Conservation (phyloP, 2,113 vertebrate genomes). For the Hylia prasina region DNA sequence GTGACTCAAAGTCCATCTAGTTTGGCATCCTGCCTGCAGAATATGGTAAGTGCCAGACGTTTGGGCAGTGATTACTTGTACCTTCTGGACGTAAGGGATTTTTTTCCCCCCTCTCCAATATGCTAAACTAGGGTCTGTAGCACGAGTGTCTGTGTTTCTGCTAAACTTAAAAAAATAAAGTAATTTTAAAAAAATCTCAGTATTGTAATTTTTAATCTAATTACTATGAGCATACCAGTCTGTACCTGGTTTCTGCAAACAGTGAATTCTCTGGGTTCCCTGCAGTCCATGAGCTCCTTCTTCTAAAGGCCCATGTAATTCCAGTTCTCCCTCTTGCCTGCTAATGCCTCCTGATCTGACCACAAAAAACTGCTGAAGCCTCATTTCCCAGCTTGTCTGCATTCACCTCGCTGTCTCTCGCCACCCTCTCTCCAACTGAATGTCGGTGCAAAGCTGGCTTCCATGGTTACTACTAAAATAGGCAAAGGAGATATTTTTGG, state of each 20-base stretch:
- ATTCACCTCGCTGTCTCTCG: conserved; percentile 8
- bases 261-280: not conserved
- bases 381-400: not conserved
- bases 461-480: conserved; percentile 65
- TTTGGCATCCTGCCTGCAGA: not conserved
- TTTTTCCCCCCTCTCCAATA: fast-evolving
- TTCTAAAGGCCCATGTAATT: not conserved
- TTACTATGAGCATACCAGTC: not conserved
- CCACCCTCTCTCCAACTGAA: not conserved
- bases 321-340: not conserved
- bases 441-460: conserved; percentile 21
- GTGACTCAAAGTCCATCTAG: not conserved
- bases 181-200: not conserved
- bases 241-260: not conserved
- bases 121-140: not conserved
- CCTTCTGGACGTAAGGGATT: not conserved
- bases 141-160: not conserved
- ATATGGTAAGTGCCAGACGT: not conserved
- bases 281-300: not conserved
- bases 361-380: not conserved
- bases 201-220: not conserved
- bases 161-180: not conserved
- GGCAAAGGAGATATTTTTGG: conserved; percentile 54
- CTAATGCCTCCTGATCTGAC: not conserved
- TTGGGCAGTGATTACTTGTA: not conserved